A percentile compares a stretch with the other conserved stretches of the same genome.
These are phyloP conservation scores for Neosalanx taihuensis DNA, from an alignment of 2,797 vertebrate species.

Conservation along the genomic window DNA sequence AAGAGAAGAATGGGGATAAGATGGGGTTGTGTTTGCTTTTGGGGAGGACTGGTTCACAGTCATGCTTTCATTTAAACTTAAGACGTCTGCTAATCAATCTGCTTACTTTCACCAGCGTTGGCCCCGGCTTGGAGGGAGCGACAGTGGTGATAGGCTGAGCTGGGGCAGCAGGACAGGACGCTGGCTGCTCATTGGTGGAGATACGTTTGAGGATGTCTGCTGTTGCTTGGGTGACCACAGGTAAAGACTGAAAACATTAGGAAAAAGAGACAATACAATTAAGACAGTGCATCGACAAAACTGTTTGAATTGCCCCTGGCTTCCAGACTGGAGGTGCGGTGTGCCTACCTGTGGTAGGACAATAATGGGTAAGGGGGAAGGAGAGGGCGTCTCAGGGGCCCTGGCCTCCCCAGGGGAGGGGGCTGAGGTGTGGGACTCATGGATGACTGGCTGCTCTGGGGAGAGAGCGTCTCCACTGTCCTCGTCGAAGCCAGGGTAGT, in stretches of 20 bases:
- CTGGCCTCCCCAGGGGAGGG: constrained; percentile 79
- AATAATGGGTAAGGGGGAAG: constrained; percentile 60
- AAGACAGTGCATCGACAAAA: too few species aligned
- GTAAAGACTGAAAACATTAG: constrained; percentile 68
- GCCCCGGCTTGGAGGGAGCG: constrained; percentile 78
- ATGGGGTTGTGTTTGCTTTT: neutral
- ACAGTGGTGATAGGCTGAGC: constrained; percentile 62
- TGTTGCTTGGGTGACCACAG: constrained; percentile 67
- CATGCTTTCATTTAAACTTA: neutral
- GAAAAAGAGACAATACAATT: neutral
- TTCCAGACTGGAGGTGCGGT: too few species aligned
- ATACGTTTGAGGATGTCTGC: constrained; percentile 84
- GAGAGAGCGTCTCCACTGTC: constrained; percentile 88
- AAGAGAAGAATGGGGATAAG: neutral
- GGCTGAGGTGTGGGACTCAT: constrained; percentile 81
- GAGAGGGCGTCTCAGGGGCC: constrained; percentile 67
- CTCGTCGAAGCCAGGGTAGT: constrained; percentile 88
- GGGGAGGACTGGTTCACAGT: neutral
- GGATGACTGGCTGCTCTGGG: constrained; percentile 82
- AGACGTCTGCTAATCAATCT: neutral
- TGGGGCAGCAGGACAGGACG: constrained; percentile 59
- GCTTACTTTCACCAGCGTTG: constrained; percentile 89
- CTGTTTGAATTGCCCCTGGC: too few species aligned
- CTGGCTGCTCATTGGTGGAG: constrained; percentile 66
- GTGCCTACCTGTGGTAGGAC: constrained; percentile 74